A percentile compares a stretch with the other conserved stretches of the same genome.
These are phyloP conservation scores for Sinocyclocheilus grahami DNA, from an alignment of 2,113 vertebrate species.

Conservation along the genomic window DNA sequence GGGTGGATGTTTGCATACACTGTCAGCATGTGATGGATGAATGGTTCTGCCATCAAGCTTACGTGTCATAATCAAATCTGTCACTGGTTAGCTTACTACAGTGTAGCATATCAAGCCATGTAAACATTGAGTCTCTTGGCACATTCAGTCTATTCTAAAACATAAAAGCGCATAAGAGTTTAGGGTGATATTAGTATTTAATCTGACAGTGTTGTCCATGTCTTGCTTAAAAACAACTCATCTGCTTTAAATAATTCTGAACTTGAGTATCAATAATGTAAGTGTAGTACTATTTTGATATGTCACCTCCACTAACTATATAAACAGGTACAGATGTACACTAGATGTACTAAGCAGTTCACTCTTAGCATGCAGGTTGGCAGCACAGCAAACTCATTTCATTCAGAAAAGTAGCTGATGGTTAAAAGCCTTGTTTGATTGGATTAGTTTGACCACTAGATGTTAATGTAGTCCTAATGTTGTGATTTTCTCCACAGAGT, in stretches of 20 bases:
- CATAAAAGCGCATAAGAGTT: background rate
- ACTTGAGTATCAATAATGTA: background rate
- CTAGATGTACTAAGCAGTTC: background rate
- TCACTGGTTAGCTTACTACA: background rate
- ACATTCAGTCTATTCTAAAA: background rate
- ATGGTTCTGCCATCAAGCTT: background rate
- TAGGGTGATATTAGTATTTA: background rate
- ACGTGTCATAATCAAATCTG: slow-evolving; percentile 3
- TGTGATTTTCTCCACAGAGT: slow-evolving; percentile 13
- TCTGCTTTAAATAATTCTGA: background rate
- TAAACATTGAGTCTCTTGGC: slow-evolving; percentile 9
- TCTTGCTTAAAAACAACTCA: background rate
- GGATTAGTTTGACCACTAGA: background rate
- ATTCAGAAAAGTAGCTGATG: background rate
- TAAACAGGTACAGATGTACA: background rate
- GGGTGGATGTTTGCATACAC: background rate
- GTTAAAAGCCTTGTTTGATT: background rate
- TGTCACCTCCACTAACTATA: background rate
- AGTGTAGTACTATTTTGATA: background rate
- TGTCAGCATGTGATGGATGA: background rate
- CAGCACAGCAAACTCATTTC: background rate
- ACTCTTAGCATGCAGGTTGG: background rate
- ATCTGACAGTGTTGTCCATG: background rate
- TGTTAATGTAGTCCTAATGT: background rate
- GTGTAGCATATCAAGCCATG: background rate